Evolutionary conservation across 2,113 vertebrate genomes (phyloP), one percentile per base, ranked within the genome.

Genomic region (Gadus chalcogrammus): DNA sequence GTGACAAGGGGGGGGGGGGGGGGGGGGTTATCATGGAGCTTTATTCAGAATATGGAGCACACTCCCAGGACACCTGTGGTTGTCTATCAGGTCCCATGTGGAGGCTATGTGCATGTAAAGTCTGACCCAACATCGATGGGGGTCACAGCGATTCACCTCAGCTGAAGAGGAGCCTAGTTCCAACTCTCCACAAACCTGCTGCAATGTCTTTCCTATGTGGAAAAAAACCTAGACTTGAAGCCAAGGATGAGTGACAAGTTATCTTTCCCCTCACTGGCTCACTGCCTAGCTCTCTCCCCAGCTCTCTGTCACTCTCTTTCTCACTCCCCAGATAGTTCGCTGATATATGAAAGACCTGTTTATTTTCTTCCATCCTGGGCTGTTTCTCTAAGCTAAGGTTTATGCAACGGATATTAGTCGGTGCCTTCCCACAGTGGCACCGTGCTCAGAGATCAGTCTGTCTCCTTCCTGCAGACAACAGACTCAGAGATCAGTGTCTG

Each of bases 251-350:
- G 42, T 9, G 42, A 48, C 9, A 48, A 27, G 1, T 15, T 52
- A 58, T 38, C 7, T 0, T 1, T 7, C 42, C n/a, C 17, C 12
- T 3, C 35, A 18, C 15, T 64, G 1, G 27, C 62, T 64, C 24
- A 35, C 62, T 64, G 27, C 15, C 24, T 16, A 12, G 13, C 24
- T 31, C 62, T 31, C 27, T 31, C 5, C 11, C 5, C 11, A 18
- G 3, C 11, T 27, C 61, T 63, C 61, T 27, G 15, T 61, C 60
- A 18, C 60, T 61, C 60, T 61, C 59, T 15, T 73, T 75, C n/a
- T 84, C 69, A 72, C 68, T 79, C 64, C 81, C 77, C 70, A 69
- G 83, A 64, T 79, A 61, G 31, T 78, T 55, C 76, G 31, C 31
- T 35, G 31, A 35, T 35, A 35, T 35, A 35, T 35, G 31, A 35